Percentiles rank a stretch among this genome's conserved stretches.
These are phyloP conservation scores for Fulica atra DNA, from an alignment of 2,113 vertebrate species.

Conservation along the genomic window DNA sequence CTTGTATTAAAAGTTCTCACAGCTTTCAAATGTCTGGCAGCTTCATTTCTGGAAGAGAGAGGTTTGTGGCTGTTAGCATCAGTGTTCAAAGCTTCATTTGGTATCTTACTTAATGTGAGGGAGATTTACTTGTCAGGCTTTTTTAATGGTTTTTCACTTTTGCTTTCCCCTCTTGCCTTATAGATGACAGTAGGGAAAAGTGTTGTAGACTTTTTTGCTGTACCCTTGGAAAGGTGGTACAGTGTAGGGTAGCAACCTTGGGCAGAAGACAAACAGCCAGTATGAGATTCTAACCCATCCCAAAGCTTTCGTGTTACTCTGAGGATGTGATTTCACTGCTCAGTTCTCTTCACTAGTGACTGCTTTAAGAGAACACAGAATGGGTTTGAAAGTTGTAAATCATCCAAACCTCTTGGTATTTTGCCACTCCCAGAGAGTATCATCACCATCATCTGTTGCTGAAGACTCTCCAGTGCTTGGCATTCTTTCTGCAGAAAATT, in stretches of 20 bases:
- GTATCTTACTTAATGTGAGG: background rate
- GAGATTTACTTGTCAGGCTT: background rate
- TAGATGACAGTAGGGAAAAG: too few species aligned
- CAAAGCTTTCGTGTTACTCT: background rate
- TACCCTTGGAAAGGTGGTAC: background rate
- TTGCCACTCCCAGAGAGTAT: background rate
- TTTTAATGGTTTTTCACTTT: background rate
- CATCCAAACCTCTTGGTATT: background rate
- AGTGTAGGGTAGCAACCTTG: background rate
- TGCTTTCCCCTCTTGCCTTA: background rate
- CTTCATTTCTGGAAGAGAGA: background rate
- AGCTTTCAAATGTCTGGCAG: background rate
- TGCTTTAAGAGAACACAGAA: background rate
- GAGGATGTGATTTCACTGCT: background rate
- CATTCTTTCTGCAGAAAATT: background rate
- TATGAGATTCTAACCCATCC: background rate
- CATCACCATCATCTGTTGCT: background rate
- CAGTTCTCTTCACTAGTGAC: background rate
- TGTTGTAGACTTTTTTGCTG: too few species aligned
- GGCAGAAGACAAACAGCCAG: background rate
- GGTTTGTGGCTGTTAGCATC: background rate
- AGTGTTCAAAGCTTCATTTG: background rate
- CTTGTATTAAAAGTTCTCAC: background rate
- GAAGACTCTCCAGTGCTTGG: background rate
- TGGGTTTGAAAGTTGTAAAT: background rate